Base-by-base conservation (phyloP, 2,113 vertebrate species). In the Rhipidura dahli region DNA sequence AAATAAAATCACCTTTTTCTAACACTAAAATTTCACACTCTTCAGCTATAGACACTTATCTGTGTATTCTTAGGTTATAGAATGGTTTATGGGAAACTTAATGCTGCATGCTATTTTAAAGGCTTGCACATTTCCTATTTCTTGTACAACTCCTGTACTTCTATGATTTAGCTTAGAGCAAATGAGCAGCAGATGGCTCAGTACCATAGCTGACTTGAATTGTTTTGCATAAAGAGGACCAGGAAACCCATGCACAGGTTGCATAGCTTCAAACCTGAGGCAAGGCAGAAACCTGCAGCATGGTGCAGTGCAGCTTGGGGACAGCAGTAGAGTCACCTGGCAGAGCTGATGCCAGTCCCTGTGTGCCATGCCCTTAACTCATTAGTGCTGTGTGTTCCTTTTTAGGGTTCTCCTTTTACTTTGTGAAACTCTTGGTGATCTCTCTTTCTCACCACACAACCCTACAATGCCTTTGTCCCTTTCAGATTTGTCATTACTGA, bases 381-480 rank as follows among this genome's bases (percentile, higher is more conserved):
- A 4, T 23, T 18, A 19, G 5, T 8, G 35, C 12, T 44, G 4
- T 50, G 6, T 13, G 33, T 2, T 59, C 5, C 0, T 75, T 54
- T 20, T 13, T 27, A 51, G 35, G 16, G 16, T 8, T 56, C 15
- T 56, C 2, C 26, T 59, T 45, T 51, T 10, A 6, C 63, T 72
- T 2, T 1, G 5, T n/a, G n/a, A 31, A 79, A 26, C 31, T 56
- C 21, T 24, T 69, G 22, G n/a, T 37, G 23, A 13, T 16, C 15
- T 28, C 42, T 61, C 47, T 44, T 66, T 63, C 28, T 70, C 31
- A 19, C 37, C 47, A 13, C 0, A 0, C 5, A 31, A 35, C 22
- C 17, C 44, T 49, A 2, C 30, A 47, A 19, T 51, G 53, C 37
- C 12, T 65, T 70, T 83, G 17, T 56, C 17, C 13, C 22, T 26